phyloP scores from a whole-genome alignment of 2,797 vertebrate genomes.

The Ctenopoma multispine region DNA sequence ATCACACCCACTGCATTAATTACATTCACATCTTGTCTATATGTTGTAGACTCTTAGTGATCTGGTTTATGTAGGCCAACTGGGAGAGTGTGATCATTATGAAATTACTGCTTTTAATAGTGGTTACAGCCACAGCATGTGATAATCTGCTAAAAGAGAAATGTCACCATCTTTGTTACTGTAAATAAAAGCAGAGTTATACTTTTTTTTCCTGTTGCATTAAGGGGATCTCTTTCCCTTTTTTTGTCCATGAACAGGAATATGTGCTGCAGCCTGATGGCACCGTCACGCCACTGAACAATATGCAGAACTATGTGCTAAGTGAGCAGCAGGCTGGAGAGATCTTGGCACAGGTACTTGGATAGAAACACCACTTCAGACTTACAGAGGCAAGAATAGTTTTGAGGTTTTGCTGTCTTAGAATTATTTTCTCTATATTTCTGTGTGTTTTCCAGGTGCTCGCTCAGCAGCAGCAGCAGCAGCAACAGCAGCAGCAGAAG shows the following conservation, averaged over 20 bases:
- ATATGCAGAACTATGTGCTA: conserved; percentile 85
- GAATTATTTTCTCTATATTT: background rate
- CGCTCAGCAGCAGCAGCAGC: conserved; percentile 79
- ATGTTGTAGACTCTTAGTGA: background rate
- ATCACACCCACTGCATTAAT: background rate
- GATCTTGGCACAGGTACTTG: conserved; percentile 85
- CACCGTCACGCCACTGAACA: conserved; percentile 83
- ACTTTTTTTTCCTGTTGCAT: background rate
- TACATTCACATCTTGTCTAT: background rate
- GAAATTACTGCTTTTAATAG: background rate
- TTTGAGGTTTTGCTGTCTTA: background rate
- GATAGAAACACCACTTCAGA: conserved; percentile 12
- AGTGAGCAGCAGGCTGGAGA: conserved; percentile 87
- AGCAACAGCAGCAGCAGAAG: conserved; percentile 76
- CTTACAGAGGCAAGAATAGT: conserved; percentile 8
- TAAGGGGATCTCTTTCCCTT: background rate
- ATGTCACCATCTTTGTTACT: background rate
- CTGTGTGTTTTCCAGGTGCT: conserved; percentile 73
- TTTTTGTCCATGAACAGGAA: conserved; percentile 70
- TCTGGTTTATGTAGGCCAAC: background rate
- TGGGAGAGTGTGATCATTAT: background rate
- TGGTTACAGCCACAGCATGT: background rate
- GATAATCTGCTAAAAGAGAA: background rate
- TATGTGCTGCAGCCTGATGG: conserved; percentile 87
- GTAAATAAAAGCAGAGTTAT: background rate